phyloP scores from a whole-genome alignment of 2,113 vertebrate genomes.

The Catagonus wagneri region DNA sequence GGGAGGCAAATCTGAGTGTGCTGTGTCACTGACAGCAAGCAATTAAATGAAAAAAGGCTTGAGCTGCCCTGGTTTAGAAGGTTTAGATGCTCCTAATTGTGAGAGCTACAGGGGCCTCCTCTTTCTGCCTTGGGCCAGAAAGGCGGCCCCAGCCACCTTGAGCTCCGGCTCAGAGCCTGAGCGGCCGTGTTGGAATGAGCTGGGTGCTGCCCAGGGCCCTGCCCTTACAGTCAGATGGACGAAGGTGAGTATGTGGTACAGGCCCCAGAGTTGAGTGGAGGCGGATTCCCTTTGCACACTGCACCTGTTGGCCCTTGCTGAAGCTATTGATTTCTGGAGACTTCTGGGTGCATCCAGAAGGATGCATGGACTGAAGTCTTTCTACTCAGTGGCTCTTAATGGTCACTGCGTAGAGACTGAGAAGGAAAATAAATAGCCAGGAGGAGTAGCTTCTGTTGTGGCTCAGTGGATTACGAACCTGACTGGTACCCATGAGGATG shows the following conservation, averaged over 20 bases:
- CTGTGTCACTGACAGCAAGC: no score
- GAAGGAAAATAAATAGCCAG: not conserved
- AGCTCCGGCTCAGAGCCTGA: not conserved
- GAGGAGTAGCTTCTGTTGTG: not conserved
- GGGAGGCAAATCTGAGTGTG: not conserved
- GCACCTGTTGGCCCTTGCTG: no score
- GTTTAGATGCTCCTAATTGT: not conserved
- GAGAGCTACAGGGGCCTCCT: not conserved
- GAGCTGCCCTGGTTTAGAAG: not conserved
- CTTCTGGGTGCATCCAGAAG: fast-evolving
- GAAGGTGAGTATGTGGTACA: fast-evolving
- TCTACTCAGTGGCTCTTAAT: not conserved
- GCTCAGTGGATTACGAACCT: no score
- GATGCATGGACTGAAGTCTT: fast-evolving
- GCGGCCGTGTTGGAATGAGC: fast-evolving
- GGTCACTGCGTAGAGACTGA: not conserved
- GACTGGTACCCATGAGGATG: no score
- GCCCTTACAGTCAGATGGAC: fast-evolving
- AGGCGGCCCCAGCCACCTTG: fast-evolving
- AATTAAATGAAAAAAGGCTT: fast-evolving
- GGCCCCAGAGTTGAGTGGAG: fast-evolving
- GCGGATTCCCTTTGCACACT: fast-evolving
- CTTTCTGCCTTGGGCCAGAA: not conserved
- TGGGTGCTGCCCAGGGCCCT: not conserved
- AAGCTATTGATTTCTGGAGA: no score